Percentiles rank a stretch among this genome's conserved stretches.
phyloP scores from a whole-genome alignment of 2,888 invertebrate genomes.

The Lottia scabra region DNA sequence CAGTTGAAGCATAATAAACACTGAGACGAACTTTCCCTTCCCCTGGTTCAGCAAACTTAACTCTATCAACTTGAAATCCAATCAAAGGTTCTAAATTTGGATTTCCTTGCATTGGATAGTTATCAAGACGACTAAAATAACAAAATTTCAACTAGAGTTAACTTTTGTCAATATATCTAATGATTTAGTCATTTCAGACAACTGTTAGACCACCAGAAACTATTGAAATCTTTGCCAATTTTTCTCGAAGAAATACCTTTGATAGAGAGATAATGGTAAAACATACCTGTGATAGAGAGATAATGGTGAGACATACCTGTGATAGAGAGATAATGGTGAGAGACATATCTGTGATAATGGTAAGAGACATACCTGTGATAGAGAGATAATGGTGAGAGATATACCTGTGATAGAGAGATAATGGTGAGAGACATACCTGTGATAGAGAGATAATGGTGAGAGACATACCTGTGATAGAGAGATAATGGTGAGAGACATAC shows the following conservation, averaged over 20 bases:
- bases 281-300: slow-evolving; percentile 18
- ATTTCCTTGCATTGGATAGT: slow-evolving; percentile 45
- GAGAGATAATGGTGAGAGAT: slow-evolving; percentile 29
- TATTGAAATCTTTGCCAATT: too few relatives aligned
- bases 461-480: slow-evolving; percentile 12
- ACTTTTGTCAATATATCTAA: too few relatives aligned
- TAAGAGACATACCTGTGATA: slow-evolving; percentile 6
- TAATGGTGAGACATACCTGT: slow-evolving; percentile 20
- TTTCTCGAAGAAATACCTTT: background rate
- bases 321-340: slow-evolving; percentile 29
- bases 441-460: slow-evolving; percentile 29
- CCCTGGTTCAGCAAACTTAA: slow-evolving; percentile 62
- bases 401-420: slow-evolving; percentile 18
- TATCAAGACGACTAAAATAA: slow-evolving; percentile 34
- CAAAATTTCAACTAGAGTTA: background rate
- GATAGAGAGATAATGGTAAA: slow-evolving; percentile 25
- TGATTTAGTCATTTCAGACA: too few relatives aligned
- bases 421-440: slow-evolving; percentile 20
- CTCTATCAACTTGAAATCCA: slow-evolving; percentile 65
- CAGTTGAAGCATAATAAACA: slow-evolving; percentile 63
- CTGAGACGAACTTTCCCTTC: slow-evolving; percentile 64
- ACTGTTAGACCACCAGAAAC: too few relatives aligned
- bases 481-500: slow-evolving; percentile 24
- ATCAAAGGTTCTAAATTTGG: slow-evolving; percentile 53
- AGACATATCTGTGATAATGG: slow-evolving; percentile 34